Evolutionary conservation across 2,113 vertebrate species (phyloP).

Genomic region (Brachyistius frenatus): DNA sequence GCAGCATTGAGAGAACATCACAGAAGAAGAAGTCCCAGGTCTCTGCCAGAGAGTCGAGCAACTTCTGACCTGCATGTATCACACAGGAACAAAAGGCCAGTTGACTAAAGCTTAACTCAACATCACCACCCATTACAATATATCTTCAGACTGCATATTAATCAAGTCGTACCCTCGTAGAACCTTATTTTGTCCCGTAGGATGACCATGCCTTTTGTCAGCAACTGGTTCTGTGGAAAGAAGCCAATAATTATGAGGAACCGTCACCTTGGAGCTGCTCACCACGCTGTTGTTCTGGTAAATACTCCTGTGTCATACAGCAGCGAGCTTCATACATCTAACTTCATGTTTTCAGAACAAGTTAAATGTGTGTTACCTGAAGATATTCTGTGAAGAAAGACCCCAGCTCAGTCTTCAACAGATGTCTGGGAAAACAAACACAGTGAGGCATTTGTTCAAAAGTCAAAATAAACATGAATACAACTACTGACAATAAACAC

Average conservation of each 20-base stretch:
- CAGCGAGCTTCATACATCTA: background rate
- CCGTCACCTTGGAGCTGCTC: background rate
- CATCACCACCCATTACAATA: background rate
- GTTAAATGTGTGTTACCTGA: conserved; percentile 72
- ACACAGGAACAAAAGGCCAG: conserved; percentile 1
- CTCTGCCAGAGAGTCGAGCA: conserved; percentile 96
- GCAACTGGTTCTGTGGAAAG: conserved; percentile 91
- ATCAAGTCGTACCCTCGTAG: conserved; percentile 90
- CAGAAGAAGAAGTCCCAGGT: conserved; percentile 99
- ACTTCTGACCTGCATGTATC: conserved; percentile 91
- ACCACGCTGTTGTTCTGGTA: background rate
- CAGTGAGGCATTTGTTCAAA: background rate
- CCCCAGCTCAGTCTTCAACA: conserved; percentile 97
- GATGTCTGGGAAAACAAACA: conserved; percentile 84
- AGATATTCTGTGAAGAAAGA: conserved; percentile 98
- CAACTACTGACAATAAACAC: background rate
- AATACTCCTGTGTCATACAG: background rate
- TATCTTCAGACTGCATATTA: background rate
- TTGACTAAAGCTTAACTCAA: background rate
- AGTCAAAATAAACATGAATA: background rate
- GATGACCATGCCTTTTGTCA: conserved; percentile 99
- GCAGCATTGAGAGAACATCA: conserved; percentile 95
- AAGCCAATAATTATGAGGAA: conserved; percentile 6
- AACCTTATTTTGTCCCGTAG: conserved; percentile 97
- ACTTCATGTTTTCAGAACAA: background rate